These are phyloP conservation scores for Nothura maculosa DNA, from an alignment of 2,797 vertebrate species.

Conservation along the genomic window DNA sequence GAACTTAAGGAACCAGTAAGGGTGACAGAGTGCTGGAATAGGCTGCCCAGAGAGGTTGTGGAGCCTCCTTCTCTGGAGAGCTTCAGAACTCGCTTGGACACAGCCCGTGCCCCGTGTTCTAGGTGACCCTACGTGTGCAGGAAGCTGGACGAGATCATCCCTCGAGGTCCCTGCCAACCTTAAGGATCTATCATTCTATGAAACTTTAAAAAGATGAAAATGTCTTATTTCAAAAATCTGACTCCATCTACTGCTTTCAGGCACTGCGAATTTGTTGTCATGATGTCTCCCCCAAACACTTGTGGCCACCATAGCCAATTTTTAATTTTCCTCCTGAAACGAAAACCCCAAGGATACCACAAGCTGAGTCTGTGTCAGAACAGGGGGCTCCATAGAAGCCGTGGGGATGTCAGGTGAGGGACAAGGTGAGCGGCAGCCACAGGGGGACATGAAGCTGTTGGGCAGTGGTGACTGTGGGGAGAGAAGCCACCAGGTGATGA, in stretches of 20 bases:
- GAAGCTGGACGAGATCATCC: no score
- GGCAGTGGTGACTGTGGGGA: background rate
- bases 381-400: background rate
- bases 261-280: accelerated
- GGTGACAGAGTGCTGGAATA: no score
- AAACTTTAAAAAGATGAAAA: accelerated
- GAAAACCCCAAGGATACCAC: accelerated
- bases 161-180: no score
- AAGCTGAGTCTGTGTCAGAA: background rate
- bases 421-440: background rate
- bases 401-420: background rate
- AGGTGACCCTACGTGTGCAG: no score
- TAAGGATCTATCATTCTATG: no score
- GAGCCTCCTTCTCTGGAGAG: no score
- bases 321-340: accelerated
- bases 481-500: background rate
- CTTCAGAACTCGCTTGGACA: no score
- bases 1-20: no score
- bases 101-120: no score
- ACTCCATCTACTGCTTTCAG: background rate
- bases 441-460: background rate
- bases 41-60: no score
- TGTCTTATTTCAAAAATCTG: accelerated
- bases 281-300: accelerated
- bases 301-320: accelerated